These are phyloP conservation scores for Pocillopora damicornis DNA, from an alignment of 64 coral and sea anemone genomes.

Conservation along the genomic window DNA sequence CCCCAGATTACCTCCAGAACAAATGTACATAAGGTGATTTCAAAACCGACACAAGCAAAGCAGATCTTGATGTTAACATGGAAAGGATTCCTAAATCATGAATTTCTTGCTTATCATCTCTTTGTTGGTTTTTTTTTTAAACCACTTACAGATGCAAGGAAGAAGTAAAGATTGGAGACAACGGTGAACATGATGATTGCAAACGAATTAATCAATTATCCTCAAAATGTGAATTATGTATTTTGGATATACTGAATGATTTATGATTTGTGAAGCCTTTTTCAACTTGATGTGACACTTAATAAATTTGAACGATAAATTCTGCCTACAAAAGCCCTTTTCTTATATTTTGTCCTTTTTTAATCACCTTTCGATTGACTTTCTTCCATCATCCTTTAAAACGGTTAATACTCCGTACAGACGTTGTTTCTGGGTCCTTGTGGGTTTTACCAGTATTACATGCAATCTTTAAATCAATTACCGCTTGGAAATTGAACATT, in stretches of 20 bases:
- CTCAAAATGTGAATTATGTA: not conserved
- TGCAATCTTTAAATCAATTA: too few species aligned
- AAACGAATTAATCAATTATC: not conserved
- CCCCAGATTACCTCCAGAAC: too few species aligned
- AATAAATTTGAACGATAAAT: too few species aligned
- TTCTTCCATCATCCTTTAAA: too few species aligned
- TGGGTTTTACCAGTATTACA: too few species aligned
- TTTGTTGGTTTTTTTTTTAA: not conserved
- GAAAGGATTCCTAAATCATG: not conserved
- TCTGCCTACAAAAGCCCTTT: too few species aligned
- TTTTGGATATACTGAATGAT: not conserved
- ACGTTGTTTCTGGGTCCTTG: too few species aligned
- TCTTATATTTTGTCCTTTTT: too few species aligned
- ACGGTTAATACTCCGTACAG: too few species aligned
- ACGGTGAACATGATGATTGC: not conserved
- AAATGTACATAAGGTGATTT: too few species aligned
- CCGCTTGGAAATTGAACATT: too few species aligned
- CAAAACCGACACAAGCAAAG: not conserved
- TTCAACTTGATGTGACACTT: too few species aligned
- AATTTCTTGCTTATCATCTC: not conserved
- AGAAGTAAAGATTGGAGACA: not conserved
- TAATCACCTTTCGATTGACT: not conserved
- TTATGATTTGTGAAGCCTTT: slow-evolving; percentile 1
- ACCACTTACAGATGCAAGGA: not conserved
- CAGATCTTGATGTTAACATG: not conserved